A percentile compares a stretch with the other conserved stretches of the same genome.
Conservation (phyloP, 1,140 invertebrate genomes). For the Pinna nobilis region DNA sequence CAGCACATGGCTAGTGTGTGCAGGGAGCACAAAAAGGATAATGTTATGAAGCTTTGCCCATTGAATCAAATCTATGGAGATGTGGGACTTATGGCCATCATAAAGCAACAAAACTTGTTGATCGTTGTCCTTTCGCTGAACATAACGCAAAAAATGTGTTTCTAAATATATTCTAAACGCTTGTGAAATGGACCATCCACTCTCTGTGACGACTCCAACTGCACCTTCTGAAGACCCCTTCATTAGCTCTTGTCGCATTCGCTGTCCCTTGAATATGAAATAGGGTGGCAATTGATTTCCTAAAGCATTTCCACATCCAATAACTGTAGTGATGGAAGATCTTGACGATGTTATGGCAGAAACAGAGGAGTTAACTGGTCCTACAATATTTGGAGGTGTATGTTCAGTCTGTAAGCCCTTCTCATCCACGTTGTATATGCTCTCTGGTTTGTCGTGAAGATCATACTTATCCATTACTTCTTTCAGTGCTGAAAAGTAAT, state of each 20-base stretch:
- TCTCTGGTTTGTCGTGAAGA: conserved; percentile 52
- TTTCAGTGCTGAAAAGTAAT: conserved; percentile 30
- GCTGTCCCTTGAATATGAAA: conserved; percentile 5
- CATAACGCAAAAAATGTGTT: conserved; percentile 30
- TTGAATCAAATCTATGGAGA: neutral
- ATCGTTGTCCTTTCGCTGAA: neutral
- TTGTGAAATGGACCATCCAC: conserved; percentile 24
- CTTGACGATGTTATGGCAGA: conserved; percentile 18
- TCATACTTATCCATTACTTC: conserved; percentile 28
- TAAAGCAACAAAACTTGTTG: conserved; percentile 11
- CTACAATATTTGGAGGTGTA: conserved; percentile 8
- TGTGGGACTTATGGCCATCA: conserved; percentile 30
- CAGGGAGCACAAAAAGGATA: conserved; percentile 11
- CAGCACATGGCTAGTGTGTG: conserved; percentile 15
- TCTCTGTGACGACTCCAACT: conserved; percentile 17
- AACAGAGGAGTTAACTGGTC: neutral
- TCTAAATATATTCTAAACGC: conserved; percentile 25
- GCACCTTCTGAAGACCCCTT: conserved; percentile 3
- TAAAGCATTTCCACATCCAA: conserved; percentile 14
- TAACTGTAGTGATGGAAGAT: conserved; percentile 28
- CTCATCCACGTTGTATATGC: no score
- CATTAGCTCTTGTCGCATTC: conserved; percentile 1
- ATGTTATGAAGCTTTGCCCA: conserved; percentile 22
- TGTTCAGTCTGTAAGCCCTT: conserved; percentile 15
- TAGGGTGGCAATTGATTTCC: conserved; percentile 1